Conservation (phyloP, 1,140 invertebrate species). For the Plectrocnemia conspersa region DNA sequence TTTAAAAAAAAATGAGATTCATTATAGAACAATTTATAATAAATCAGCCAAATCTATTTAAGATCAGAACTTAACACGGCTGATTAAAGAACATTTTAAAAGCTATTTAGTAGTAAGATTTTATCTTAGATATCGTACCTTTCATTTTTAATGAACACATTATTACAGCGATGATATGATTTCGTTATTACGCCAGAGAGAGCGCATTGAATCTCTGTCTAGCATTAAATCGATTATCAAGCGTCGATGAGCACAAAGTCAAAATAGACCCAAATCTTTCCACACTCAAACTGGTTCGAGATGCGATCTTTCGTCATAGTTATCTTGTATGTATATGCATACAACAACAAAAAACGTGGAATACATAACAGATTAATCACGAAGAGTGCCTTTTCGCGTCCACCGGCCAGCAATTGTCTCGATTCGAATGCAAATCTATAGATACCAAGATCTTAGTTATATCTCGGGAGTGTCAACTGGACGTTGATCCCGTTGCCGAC, state of each 20-base stretch:
- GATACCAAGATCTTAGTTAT: no score
- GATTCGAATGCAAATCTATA: conserved; percentile 1
- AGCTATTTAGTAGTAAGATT: no score
- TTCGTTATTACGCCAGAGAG: no score
- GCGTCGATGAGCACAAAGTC: neutral
- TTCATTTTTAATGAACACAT: no score
- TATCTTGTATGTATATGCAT: neutral
- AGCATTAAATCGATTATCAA: neutral
- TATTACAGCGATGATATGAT: no score
- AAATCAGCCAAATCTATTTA: no score
- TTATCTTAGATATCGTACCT: no score
- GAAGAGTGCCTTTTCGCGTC: neutral
- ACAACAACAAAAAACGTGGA: neutral
- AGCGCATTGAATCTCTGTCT: neutral
- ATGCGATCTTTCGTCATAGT: conserved; percentile 2
- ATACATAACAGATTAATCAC: neutral
- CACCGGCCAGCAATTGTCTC: neutral
- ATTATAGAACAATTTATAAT: no score
- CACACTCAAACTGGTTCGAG: neutral
- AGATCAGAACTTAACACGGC: no score
- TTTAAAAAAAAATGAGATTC: no score
- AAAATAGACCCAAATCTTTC: conserved; percentile 1
- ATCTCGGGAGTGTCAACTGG: neutral
- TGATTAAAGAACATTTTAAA: no score
- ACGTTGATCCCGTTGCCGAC: conserved; percentile 6